phyloP scores from a whole-genome alignment of 2,113 vertebrate genomes.

The Melanostigma gelatinosum region DNA sequence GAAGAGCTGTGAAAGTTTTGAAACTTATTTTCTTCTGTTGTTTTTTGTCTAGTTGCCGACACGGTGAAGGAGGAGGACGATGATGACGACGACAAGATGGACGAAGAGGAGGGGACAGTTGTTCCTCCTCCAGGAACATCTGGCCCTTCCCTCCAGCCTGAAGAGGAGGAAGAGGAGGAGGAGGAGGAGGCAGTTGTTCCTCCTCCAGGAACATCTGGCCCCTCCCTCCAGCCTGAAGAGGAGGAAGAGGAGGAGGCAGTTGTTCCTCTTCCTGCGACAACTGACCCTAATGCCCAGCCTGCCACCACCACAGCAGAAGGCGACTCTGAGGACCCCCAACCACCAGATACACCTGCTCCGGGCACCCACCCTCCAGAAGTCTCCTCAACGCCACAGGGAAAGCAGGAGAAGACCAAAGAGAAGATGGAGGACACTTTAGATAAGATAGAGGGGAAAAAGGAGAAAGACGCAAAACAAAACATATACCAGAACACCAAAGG shows the following conservation, averaged over 20 bases:
- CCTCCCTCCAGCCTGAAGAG: neutral
- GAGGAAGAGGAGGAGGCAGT: neutral
- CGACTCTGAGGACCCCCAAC: neutral
- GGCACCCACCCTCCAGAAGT: neutral
- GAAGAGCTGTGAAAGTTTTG: neutral
- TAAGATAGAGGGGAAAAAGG: neutral
- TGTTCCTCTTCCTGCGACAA: neutral
- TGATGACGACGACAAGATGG: neutral
- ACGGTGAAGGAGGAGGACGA: neutral
- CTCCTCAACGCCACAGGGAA: neutral
- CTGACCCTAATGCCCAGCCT: neutral
- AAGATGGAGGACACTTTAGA: neutral
- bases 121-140: neutral
- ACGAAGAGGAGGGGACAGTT: neutral
- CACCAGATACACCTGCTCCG: neutral
- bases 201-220: neutral
- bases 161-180: neutral
- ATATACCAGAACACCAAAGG: fast-evolving
- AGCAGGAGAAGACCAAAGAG: neutral
- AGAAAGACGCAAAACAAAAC: neutral
- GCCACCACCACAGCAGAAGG: neutral
- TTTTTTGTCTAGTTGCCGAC: constrained; percentile 41
- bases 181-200: neutral
- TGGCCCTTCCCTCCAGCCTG: neutral
- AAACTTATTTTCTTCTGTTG: neutral